Evolutionary conservation across 1,140 invertebrate genomes (phyloP).

Genomic region (Adelges cooleyi): DNA sequence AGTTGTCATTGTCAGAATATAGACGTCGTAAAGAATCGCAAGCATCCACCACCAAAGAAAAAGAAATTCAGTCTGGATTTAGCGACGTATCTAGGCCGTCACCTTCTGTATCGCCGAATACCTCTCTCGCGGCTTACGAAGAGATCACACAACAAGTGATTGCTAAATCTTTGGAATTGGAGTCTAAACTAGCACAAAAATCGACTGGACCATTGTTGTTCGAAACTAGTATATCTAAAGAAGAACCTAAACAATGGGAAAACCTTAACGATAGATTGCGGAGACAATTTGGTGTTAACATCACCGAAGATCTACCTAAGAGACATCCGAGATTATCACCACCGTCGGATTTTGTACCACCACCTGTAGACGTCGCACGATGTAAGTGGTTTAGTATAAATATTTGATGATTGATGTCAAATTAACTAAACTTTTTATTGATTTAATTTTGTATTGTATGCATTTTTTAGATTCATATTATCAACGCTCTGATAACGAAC

Average conservation of each 20-base stretch:
- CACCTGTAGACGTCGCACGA: not conserved
- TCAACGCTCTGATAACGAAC: not conserved
- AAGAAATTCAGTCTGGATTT: conserved; percentile 18
- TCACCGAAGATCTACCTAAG: conserved; percentile 47
- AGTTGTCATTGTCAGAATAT: conserved; percentile 62
- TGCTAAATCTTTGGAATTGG: conserved; percentile 30
- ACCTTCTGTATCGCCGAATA: conserved; percentile 17
- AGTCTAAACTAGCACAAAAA: conserved; percentile 19
- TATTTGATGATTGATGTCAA: not conserved
- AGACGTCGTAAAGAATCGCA: conserved; percentile 49
- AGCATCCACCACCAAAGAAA: conserved; percentile 20
- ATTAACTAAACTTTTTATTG: too few relatives aligned
- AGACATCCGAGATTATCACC: conserved; percentile 39
- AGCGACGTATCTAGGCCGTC: conserved; percentile 11
- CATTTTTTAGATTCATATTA: conserved; percentile 20
- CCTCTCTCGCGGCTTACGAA: conserved; percentile 8
- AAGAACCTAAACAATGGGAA: conserved; percentile 48
- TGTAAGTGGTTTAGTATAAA: conserved; percentile 3
- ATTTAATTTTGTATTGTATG: too few relatives aligned
- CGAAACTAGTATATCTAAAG: conserved; percentile 8
- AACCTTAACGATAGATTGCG: conserved; percentile 60
- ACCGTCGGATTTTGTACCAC: not conserved
- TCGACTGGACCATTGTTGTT: not conserved
- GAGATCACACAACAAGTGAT: conserved; percentile 30
- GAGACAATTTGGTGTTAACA: conserved; percentile 60